These are phyloP conservation scores for Brienomyrus brachyistius DNA, from an alignment of 2,113 vertebrate species.

Conservation along the genomic window DNA sequence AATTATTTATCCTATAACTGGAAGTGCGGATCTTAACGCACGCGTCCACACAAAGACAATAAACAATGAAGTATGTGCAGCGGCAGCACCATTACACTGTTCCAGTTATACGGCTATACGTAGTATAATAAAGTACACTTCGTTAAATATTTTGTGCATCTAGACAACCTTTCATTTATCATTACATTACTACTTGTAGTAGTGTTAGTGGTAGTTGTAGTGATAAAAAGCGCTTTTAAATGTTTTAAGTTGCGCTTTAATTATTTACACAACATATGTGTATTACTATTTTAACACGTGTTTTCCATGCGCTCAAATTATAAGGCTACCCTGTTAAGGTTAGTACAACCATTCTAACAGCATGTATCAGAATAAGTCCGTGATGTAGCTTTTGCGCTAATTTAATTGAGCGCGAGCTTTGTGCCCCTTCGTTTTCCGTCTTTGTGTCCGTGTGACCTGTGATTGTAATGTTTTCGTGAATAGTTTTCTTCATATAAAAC, in stretches of 20 bases:
- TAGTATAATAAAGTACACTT: neutral
- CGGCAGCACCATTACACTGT: neutral
- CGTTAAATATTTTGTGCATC: neutral
- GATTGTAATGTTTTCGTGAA: neutral
- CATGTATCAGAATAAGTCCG: neutral
- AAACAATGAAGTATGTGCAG: neutral
- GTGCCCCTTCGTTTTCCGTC: neutral
- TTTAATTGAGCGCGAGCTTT: neutral
- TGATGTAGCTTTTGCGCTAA: neutral
- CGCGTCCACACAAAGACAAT: neutral
- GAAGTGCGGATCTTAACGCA: neutral
- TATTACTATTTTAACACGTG: neutral
- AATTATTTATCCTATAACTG: constrained; percentile 14
- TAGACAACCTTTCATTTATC: neutral
- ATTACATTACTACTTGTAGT: neutral
- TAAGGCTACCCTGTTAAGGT: neutral
- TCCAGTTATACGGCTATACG: neutral
- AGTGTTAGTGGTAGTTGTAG: neutral
- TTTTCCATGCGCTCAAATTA: neutral
- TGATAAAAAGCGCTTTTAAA: neutral
- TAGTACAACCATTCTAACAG: neutral
- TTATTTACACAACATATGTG: neutral
- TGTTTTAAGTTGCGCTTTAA: neutral
- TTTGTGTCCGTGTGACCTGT: neutral
- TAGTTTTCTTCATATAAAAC: neutral